Evolutionary conservation across 1,140 invertebrate species (phyloP), one percentile per base, ranked within the genome.

Genomic region (Whitmania pigra): DNA sequence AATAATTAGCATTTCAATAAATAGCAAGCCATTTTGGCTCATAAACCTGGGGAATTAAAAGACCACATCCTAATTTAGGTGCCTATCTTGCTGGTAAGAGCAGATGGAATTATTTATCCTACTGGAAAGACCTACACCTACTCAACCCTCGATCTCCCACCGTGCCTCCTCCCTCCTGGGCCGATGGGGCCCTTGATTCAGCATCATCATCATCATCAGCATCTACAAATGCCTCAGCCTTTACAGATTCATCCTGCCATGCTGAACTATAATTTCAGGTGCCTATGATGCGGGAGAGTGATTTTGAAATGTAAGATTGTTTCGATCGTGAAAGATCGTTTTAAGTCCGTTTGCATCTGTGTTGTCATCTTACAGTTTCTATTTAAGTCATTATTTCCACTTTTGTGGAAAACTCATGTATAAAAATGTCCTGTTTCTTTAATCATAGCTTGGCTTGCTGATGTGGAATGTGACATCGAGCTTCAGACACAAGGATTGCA

Each of bases 41-140:
- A 20, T 67, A 29, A 13, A 25, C 20, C 15, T 71, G 18, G 18
- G 5, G 20, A 43, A 1, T 18, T 40, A 18, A 36, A 40, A 31
- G 71, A 60, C 67, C 60, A 68, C 53, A 36, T 36, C 49, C 67
- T 40, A 66, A 78, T 77, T 22, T 88, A 96, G 86, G 95, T 99
- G 20, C 95, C 95, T 29, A 92, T 99, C 1, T 94, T 93, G 1
- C 81, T 99, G 73, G 95, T 99, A 0, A 85, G 96, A 49, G 92
- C 93, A 81, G 96, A 99, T 84, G 97, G 96, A 67, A 93, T 99
- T 71, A 98, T 99, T 77, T 99, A 98, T 83, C 91, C 94, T 0
- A 99, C 96, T 6, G 93, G 93, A 2, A 85, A 98, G 3, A 97
- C 93, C 22, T 99, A 99, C 82, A 98, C 94, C 0, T 97, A 97